Evolutionary conservation across 2,113 vertebrate genomes (phyloP).

Genomic region (Aix galericulata): DNA sequence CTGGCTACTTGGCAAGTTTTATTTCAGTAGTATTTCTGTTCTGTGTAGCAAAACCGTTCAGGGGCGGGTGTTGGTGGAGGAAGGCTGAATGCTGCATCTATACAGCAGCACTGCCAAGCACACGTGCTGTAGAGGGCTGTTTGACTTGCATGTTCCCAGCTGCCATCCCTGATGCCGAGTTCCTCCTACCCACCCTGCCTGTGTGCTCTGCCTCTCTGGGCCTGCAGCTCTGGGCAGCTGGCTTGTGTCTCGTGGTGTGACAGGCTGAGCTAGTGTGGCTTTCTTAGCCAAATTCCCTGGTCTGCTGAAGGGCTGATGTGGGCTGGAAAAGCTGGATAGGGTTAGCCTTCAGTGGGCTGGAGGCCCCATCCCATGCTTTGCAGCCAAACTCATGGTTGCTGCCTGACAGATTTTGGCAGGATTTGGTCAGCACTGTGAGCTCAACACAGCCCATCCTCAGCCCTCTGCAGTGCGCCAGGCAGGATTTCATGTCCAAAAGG

Average conservation of each 20-base stretch:
- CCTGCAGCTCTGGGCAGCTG: not conserved
- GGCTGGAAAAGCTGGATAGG: not conserved
- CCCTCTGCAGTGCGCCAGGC: not conserved
- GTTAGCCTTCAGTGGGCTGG: too few relatives aligned
- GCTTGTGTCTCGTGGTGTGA: not conserved
- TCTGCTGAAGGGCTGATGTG: not conserved
- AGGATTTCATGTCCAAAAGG: not conserved
- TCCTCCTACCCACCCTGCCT: not conserved
- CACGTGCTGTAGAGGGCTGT: not conserved
- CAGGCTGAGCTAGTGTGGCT: not conserved
- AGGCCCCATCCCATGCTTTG: not conserved
- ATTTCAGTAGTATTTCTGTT: not conserved
- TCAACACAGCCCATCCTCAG: not conserved
- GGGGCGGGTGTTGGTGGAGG: not conserved
- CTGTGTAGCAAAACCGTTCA: not conserved
- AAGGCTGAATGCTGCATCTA: not conserved
- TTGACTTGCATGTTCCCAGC: not conserved
- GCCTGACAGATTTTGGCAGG: not conserved
- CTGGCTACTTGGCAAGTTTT: not conserved
- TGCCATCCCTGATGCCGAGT: not conserved
- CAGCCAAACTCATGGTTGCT: not conserved
- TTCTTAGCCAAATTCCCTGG: not conserved
- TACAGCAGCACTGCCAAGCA: not conserved
- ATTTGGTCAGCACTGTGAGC: not conserved
- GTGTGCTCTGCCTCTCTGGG: not conserved